A percentile compares a stretch with the other conserved stretches of the same genome.
phyloP scores from a whole-genome alignment of 2,888 invertebrate species.

The Toxonevra muliebris region DNA sequence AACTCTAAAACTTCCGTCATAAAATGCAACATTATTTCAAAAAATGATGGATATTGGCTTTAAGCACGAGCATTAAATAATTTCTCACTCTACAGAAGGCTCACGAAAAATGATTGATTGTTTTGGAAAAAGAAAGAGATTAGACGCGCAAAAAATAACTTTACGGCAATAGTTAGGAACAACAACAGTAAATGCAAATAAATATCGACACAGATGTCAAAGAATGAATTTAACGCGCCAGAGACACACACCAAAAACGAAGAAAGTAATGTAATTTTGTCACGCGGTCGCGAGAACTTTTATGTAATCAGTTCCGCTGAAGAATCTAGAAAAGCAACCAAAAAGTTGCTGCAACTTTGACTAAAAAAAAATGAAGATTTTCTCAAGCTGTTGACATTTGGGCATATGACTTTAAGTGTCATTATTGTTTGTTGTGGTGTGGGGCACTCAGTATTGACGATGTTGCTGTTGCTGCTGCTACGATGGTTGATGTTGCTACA shows the following conservation, averaged over 20 bases:
- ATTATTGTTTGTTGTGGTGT: neutral
- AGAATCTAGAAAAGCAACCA: too few species aligned
- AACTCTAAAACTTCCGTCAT: too few species aligned
- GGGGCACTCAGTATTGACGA: neutral
- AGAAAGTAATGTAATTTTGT: constrained; percentile 7
- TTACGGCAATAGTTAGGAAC: constrained; percentile 42
- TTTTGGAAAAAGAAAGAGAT: constrained; percentile 21
- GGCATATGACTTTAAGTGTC: constrained; percentile 7
- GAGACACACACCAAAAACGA: too few species aligned
- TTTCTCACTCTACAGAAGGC: constrained; percentile 9
- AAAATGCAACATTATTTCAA: too few species aligned
- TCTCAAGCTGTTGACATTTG: neutral
- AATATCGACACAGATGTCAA: constrained; percentile 23
- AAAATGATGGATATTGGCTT: too few species aligned
- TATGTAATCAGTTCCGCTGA: constrained; percentile 8
- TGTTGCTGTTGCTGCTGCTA: neutral
- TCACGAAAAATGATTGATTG: constrained; percentile 48
- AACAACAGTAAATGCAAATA: constrained; percentile 29
- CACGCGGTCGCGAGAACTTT: constrained; percentile 9
- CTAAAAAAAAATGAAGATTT: neutral
- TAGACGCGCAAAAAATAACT: too few species aligned
- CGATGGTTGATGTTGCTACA: neutral
- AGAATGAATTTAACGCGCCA: neutral
- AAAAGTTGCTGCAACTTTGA: too few species aligned
- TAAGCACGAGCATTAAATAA: too few species aligned